Evolutionary conservation across 2,113 vertebrate species (phyloP).

Genomic region (Uria aalge): DNA sequence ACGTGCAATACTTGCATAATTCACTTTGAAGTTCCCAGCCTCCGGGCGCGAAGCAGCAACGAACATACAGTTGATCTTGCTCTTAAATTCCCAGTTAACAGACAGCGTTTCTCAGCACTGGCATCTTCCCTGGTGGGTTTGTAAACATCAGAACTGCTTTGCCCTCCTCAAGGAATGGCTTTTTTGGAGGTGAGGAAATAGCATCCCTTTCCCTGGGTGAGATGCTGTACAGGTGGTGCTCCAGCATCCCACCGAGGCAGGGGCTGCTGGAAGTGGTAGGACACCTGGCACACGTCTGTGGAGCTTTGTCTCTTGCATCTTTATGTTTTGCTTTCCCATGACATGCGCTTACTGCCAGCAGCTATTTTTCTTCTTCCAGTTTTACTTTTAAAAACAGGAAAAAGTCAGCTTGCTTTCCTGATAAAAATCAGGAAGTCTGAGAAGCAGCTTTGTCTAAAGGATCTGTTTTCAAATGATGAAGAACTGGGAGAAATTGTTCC

Average conservation of each 20-base stretch:
- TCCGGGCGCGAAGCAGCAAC: not conserved
- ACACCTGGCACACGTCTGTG: not conserved
- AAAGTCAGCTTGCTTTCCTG: not conserved
- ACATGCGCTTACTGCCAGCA: not conserved
- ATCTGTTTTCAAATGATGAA: not conserved
- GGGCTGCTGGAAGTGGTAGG: not conserved
- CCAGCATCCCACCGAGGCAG: not conserved
- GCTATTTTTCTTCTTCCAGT: not conserved
- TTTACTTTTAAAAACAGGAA: not conserved
- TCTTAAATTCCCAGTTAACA: not conserved
- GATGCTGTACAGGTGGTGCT: not conserved
- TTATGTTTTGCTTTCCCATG: not conserved
- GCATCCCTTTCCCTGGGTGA: not conserved
- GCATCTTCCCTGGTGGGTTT: not conserved
- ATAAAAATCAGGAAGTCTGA: not conserved
- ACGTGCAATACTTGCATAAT: not conserved
- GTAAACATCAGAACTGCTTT: not conserved
- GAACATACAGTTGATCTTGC: not conserved
- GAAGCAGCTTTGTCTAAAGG: not conserved
- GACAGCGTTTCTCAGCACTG: not conserved
- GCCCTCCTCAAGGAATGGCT: accelerated
- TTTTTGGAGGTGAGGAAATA: not conserved
- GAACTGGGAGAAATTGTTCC: not conserved
- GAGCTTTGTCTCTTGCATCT: not conserved
- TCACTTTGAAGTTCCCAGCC: slow-evolving; percentile 44